Conservation (phyloP, 1,140 invertebrate genomes). For the Laupala kohalensis region DNA sequence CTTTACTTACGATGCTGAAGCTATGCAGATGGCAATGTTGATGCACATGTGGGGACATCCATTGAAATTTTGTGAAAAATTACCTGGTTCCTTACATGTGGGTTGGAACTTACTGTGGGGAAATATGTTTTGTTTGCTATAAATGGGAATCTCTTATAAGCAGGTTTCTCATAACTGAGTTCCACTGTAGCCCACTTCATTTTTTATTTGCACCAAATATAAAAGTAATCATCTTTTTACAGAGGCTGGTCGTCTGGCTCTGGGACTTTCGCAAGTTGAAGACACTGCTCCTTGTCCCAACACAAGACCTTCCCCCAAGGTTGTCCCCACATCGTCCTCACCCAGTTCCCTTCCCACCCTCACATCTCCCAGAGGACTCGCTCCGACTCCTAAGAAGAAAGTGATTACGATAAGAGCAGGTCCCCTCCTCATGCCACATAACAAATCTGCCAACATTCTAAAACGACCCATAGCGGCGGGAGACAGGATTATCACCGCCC, state of each 20-base stretch:
- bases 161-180: too few species aligned
- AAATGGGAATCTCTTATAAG: too few species aligned
- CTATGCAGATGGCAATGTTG: too few species aligned
- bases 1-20: background rate
- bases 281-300: conserved; percentile 23
- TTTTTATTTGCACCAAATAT: background rate
- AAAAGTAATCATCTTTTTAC: conserved; percentile 19
- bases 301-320: conserved; percentile 20
- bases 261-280: conserved; percentile 42
- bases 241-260: conserved; percentile 61
- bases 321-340: background rate
- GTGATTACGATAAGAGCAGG: conserved; percentile 31
- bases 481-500: conserved; percentile 23
- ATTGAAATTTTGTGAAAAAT: too few species aligned
- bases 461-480: conserved; percentile 18
- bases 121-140: too few species aligned
- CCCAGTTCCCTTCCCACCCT: background rate
- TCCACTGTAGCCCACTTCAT: too few species aligned
- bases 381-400: conserved; percentile 19
- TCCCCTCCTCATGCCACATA: conserved; percentile 25
- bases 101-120: background rate
- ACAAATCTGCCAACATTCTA: conserved; percentile 26
- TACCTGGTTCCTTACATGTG: background rate
- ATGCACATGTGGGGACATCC: too few species aligned
- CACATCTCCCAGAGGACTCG: background rate